A percentile compares a stretch with the other conserved stretches of the same genome.
Conservation (phyloP, 2,113 vertebrate genomes). For the Eubucco bourcierii region DNA sequence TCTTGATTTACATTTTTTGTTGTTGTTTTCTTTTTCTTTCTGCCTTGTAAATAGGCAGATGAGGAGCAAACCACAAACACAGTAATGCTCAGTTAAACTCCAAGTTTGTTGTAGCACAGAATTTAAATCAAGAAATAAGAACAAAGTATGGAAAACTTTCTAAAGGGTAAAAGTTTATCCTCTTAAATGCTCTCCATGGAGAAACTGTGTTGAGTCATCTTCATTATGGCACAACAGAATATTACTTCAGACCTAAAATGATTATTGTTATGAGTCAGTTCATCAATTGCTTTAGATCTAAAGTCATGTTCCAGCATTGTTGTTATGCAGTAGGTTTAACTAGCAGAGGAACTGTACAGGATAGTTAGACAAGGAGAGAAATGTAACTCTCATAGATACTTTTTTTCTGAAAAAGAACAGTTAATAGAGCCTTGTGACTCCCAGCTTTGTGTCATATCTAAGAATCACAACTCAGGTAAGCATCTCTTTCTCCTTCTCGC, state of each 20-base stretch:
- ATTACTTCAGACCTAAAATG: slow-evolving; percentile 44
- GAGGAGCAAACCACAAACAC: background rate
- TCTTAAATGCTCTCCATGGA: background rate
- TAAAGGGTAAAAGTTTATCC: slow-evolving; percentile 27
- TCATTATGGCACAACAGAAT: slow-evolving; percentile 25
- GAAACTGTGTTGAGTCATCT: slow-evolving; percentile 43
- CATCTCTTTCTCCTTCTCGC: too few species aligned
- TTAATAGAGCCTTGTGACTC: background rate
- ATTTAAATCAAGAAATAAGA: background rate
- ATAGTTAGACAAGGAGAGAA: background rate
- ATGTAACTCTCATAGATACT: background rate
- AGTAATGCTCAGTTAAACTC: background rate
- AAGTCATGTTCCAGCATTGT: slow-evolving; percentile 40
- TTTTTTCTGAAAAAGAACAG: background rate
- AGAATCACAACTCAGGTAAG: background rate
- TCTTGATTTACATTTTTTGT: background rate
- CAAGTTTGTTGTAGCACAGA: background rate
- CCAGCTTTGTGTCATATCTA: background rate
- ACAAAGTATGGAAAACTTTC: background rate
- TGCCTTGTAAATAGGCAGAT: background rate
- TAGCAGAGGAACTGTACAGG: background rate
- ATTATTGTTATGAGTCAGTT: slow-evolving; percentile 58
- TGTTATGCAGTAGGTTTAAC: background rate
- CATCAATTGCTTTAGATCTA: slow-evolving; percentile 41
- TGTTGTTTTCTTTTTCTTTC: background rate